These are phyloP conservation scores for Centropus unirufus DNA, from an alignment of 2,113 vertebrate species.

Conservation along the genomic window DNA sequence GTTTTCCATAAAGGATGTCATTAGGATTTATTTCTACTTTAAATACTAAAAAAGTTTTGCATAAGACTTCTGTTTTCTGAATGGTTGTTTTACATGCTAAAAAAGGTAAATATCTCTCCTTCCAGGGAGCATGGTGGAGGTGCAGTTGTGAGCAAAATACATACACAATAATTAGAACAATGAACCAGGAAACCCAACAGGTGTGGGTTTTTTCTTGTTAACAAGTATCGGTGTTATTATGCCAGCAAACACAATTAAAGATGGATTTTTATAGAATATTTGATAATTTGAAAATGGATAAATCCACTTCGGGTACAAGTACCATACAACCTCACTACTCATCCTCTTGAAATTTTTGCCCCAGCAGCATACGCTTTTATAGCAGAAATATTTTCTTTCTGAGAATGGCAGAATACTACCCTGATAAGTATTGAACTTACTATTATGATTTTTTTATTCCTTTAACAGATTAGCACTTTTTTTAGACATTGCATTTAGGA, in stretches of 20 bases:
- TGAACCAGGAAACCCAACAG: neutral
- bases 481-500: neutral
- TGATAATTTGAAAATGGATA: neutral
- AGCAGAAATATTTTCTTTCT: neutral
- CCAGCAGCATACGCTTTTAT: fast-evolving
- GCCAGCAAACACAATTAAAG: neutral
- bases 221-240: neutral
- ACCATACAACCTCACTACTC: neutral
- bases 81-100: neutral
- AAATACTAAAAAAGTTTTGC: neutral
- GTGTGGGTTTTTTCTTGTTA: neutral
- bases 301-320: neutral
- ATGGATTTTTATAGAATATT: neutral
- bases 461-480: neutral
- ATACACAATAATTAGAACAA: neutral
- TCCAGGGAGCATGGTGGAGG: neutral
- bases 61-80: neutral
- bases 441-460: neutral
- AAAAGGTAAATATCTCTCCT: neutral
- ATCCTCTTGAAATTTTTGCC: neutral
- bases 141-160: neutral
- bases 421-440: neutral
- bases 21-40: neutral
- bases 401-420: neutral
- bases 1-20: neutral